These are phyloP conservation scores for Psephotus haematonotus DNA, from an alignment of 2,113 vertebrate genomes.

Conservation along the genomic window DNA sequence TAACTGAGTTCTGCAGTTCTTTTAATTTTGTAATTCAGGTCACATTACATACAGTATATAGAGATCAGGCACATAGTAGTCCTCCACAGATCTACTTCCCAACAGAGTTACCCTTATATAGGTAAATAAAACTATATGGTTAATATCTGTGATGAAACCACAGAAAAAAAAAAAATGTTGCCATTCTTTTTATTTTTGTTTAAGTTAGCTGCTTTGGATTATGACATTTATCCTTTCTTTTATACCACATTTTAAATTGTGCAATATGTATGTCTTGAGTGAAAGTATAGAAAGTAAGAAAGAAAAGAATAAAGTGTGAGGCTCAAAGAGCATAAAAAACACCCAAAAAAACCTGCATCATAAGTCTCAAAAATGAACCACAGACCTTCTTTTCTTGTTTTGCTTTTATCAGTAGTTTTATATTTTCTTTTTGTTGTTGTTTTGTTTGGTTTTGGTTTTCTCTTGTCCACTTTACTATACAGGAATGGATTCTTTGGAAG, in stretches of 20 bases:
- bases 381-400: background rate
- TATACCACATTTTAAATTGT: background rate
- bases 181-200: background rate
- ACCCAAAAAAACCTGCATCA: background rate
- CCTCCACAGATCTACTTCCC: background rate
- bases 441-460: background rate
- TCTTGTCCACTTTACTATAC: background rate
- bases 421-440: background rate
- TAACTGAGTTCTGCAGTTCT: background rate
- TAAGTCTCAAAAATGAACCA: background rate
- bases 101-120: background rate
- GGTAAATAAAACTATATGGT: background rate
- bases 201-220: background rate
- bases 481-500: background rate
- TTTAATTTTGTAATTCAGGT: background rate
- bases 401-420: background rate
- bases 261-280: background rate
- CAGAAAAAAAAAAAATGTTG: background rate
- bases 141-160: background rate
- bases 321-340: background rate
- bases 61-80: background rate
- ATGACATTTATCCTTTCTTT: background rate
- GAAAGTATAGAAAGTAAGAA: background rate
- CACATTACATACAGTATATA: background rate
- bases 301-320: background rate